phyloP scores from a whole-genome alignment of 2,113 vertebrate species.

The Tragelaphus strepsiceros region DNA sequence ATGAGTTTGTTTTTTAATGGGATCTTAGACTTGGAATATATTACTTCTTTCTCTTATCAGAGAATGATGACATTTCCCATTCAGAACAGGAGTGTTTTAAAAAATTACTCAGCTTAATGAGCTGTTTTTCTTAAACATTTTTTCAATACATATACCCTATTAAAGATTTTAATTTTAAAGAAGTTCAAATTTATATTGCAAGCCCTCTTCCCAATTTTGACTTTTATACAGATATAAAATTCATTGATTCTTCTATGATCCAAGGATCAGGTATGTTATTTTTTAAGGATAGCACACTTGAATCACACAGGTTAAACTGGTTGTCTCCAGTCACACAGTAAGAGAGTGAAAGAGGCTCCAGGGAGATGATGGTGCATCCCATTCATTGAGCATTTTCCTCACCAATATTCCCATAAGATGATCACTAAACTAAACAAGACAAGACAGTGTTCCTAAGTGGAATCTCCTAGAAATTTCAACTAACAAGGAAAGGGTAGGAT shows the following conservation, averaged over 20 bases:
- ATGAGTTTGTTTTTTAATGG: neutral
- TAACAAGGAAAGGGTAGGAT: neutral
- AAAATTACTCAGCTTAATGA: neutral
- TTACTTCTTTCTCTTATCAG: neutral
- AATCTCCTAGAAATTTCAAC: slow-evolving; percentile 26
- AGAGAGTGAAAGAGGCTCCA: neutral
- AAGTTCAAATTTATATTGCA: neutral
- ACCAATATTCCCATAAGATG: neutral
- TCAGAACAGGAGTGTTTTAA: neutral
- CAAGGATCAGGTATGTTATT: slow-evolving; percentile 4
- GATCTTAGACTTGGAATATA: neutral
- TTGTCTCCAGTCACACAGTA: neutral
- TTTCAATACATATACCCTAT: slow-evolving; percentile 8
- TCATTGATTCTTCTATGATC: neutral
- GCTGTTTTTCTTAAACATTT: neutral
- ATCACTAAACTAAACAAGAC: neutral
- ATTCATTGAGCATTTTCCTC: neutral
- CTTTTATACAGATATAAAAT: neutral
- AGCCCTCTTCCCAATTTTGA: neutral
- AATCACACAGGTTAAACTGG: neutral
- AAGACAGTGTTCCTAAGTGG: neutral
- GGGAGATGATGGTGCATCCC: neutral
- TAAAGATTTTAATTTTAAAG: slow-evolving; percentile 15
- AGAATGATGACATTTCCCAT: neutral
- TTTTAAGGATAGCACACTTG: neutral